Percentiles rank a stretch among this genome's conserved stretches.
These are phyloP conservation scores for Chrysina gloriosa DNA, from an alignment of 2,888 invertebrate genomes.

Conservation along the genomic window DNA sequence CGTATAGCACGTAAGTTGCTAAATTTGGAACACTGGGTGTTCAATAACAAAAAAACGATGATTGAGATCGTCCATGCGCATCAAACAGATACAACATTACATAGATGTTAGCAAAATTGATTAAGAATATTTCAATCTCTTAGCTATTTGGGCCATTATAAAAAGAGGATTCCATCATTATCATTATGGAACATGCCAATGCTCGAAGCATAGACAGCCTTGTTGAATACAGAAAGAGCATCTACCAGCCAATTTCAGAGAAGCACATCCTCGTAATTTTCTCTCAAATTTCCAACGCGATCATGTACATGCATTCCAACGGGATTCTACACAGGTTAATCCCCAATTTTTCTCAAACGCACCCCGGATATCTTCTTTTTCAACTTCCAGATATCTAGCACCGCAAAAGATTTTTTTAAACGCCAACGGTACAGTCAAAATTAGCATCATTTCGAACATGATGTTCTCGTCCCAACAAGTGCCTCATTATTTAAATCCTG, in stretches of 20 bases:
- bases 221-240: slow-evolving; percentile 66
- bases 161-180: slow-evolving; percentile 76
- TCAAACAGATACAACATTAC: not conserved
- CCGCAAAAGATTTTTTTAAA: slow-evolving; percentile 77
- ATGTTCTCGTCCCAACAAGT: slow-evolving; percentile 75
- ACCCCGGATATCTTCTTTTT: too few species aligned
- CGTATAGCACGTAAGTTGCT: not conserved
- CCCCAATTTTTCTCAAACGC: too few species aligned
- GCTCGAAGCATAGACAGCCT: slow-evolving; percentile 78
- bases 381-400: slow-evolving; percentile 69
- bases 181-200: slow-evolving; percentile 85
- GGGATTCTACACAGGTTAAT: slow-evolving; percentile 71
- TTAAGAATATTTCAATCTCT: slow-evolving; percentile 41
- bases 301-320: slow-evolving; percentile 77
- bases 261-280: slow-evolving; percentile 73
- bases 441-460: slow-evolving; percentile 79
- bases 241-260: slow-evolving; percentile 68
- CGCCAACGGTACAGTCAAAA: slow-evolving; percentile 74
- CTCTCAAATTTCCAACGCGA: slow-evolving; percentile 76
- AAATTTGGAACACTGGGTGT: not conserved
- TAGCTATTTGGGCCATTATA: slow-evolving; percentile 79
- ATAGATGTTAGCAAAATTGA: not conserved
- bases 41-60: too few species aligned
- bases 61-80: too few species aligned
- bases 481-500: slow-evolving; percentile 80